Evolutionary conservation across 1,140 invertebrate species (phyloP).

Genomic region (Drosophila ohnishii): DNA sequence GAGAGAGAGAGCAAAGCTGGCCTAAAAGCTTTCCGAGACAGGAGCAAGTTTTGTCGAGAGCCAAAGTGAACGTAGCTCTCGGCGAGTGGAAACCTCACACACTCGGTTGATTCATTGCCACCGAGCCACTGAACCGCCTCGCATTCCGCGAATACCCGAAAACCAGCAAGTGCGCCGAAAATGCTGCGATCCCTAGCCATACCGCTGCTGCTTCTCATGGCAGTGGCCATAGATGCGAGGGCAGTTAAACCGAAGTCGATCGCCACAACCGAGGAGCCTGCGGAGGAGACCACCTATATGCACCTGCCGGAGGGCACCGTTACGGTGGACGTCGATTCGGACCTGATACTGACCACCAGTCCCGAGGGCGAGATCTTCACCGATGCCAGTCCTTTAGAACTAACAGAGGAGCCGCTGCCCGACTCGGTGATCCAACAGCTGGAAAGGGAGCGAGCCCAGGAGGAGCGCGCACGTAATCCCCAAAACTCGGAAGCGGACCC

Average conservation of each 20-base stretch:
- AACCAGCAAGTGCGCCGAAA: slow-evolving; percentile 7
- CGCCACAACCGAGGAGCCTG: neutral
- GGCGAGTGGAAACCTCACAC: slow-evolving; percentile 42
- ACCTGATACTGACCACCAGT: slow-evolving; percentile 52
- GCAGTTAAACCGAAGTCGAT: too few species aligned
- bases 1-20: slow-evolving; percentile 2
- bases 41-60: slow-evolving; percentile 61
- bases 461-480: neutral
- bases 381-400: neutral
- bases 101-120: slow-evolving; percentile 52
- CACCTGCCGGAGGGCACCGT: slow-evolving; percentile 19
- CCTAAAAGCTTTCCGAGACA: slow-evolving; percentile 39
- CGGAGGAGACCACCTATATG: slow-evolving; percentile 26
- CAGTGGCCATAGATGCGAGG: slow-evolving; percentile 3
- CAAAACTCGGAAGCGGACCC: too few species aligned
- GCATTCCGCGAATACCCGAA: slow-evolving; percentile 41
- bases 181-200: slow-evolving; percentile 26
- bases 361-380: slow-evolving; percentile 34
- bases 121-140: slow-evolving; percentile 43
- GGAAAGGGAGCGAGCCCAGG: slow-evolving; percentile 23
- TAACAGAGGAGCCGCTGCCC: slow-evolving; percentile 56
- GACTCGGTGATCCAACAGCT: slow-evolving; percentile 54
- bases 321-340: slow-evolving; percentile 43
- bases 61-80: slow-evolving; percentile 66
- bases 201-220: neutral